phyloP scores from a whole-genome alignment of 2,888 invertebrate genomes.

The Shargacucullia verbasci region DNA sequence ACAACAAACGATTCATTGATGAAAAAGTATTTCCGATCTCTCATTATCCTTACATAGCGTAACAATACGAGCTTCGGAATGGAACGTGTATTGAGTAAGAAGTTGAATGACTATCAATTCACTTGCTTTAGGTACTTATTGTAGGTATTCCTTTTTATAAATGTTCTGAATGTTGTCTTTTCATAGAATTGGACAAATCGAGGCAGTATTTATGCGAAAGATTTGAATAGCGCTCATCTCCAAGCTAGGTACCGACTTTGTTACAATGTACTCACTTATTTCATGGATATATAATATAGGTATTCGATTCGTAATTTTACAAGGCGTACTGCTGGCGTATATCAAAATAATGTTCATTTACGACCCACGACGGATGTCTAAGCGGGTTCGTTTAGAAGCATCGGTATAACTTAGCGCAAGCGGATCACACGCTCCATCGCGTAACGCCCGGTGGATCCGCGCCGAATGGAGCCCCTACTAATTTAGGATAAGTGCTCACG shows the following conservation, averaged over 20 bases:
- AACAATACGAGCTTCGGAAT: conserved; percentile 33
- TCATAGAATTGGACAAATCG: conserved; percentile 7
- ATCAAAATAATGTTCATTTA: conserved; percentile 48
- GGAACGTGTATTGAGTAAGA: conserved; percentile 34
- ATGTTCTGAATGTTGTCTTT: conserved; percentile 15
- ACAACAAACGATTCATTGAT: conserved; percentile 60
- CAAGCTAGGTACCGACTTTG: too few relatives aligned
- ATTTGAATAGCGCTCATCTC: too few relatives aligned
- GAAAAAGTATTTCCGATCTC: conserved; percentile 55
- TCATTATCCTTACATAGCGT: conserved; percentile 41
- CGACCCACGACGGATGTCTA: conserved; percentile 57
- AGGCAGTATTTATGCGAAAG: too few relatives aligned
- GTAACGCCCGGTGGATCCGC: conserved; percentile 65
- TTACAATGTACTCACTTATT: too few relatives aligned
- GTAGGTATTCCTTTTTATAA: conserved; percentile 12
- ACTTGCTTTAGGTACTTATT: conserved; percentile 24
- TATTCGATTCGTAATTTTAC: conserved; percentile 36
- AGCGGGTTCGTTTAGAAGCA: conserved; percentile 67
- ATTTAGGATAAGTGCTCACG: conserved; percentile 84
- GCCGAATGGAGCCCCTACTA: conserved; percentile 71
- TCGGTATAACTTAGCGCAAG: conserved; percentile 72
- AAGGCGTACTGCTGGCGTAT: conserved; percentile 33
- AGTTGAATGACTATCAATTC: conserved; percentile 46
- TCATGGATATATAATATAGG: too few relatives aligned
- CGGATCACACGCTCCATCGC: conserved; percentile 76